phyloP scores from a whole-genome alignment of 1,140 invertebrate species.

The Berghia stephanieae region DNA sequence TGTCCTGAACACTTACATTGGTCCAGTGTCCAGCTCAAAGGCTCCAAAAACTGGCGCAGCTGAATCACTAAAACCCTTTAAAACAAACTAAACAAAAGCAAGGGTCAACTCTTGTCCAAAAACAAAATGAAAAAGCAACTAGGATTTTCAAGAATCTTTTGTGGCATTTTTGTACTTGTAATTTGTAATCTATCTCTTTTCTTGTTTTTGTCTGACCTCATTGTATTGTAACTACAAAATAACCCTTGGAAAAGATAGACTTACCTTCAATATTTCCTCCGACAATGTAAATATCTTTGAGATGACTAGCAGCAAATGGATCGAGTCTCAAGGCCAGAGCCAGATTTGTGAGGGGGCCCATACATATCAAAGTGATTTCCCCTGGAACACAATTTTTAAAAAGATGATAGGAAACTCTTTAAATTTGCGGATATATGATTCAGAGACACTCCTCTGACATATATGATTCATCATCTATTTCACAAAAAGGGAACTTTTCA shows the following conservation, averaged over 20 bases:
- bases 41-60: too few species aligned
- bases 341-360: slow-evolving; percentile 82
- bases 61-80: too few species aligned
- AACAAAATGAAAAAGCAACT: not conserved
- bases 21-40: too few species aligned
- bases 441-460: not conserved
- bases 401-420: not conserved
- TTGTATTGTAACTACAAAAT: not conserved
- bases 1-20: too few species aligned
- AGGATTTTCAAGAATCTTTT: not conserved
- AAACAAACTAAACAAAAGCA: not conserved
- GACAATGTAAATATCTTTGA: slow-evolving; percentile 79
- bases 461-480: not conserved
- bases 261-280: slow-evolving; percentile 75
- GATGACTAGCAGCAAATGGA: slow-evolving; percentile 71
- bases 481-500: not conserved
- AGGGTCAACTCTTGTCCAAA: not conserved
- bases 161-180: not conserved
- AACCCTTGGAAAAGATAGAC: not conserved
- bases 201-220: too few species aligned
- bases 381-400: slow-evolving; percentile 43
- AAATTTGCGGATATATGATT: not conserved
- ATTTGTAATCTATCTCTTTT: not conserved
- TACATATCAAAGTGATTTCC: slow-evolving; percentile 70
- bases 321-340: slow-evolving; percentile 78